Conservation (phyloP, 1,140 invertebrate species). For the Thereuonema tuberculata region DNA sequence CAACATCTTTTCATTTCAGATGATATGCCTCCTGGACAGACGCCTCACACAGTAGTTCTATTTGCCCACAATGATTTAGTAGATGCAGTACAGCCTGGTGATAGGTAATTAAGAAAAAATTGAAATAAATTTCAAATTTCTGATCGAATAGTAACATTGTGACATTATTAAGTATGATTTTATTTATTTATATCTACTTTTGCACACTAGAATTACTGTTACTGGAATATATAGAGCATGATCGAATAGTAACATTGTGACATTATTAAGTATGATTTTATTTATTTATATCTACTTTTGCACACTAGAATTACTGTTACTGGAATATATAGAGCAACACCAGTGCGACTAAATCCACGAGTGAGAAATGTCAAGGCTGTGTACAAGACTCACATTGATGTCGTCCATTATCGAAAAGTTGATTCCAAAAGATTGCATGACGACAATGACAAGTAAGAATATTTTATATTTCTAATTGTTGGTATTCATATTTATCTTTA, state of each 20-base stretch:
- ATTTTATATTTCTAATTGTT: not conserved
- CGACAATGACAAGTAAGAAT: conserved; percentile 54
- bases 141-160: too few species aligned
- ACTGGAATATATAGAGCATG: too few species aligned
- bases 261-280: too few species aligned
- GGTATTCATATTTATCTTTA: too few species aligned
- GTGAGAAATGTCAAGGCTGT: conserved; percentile 72
- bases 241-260: too few species aligned
- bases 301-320: conserved; percentile 83
- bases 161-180: too few species aligned
- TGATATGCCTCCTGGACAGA: conserved; percentile 96
- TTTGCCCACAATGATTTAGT: conserved; percentile 93
- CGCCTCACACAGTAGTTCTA: conserved; percentile 82
- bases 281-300: too few species aligned
- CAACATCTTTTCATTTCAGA: conserved; percentile 40
- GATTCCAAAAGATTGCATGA: conserved; percentile 71
- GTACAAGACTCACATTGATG: conserved; percentile 93
- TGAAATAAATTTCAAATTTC: too few species aligned
- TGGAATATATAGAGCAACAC: conserved; percentile 83
- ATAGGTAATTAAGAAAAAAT: conserved; percentile 41
- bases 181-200: too few species aligned
- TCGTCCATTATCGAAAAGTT: conserved; percentile 87
- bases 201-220: too few species aligned
- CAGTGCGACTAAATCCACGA: conserved; percentile 69
- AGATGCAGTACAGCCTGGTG: conserved; percentile 85